Conservation (phyloP, 2,888 invertebrate genomes). For the Allacma fusca region DNA sequence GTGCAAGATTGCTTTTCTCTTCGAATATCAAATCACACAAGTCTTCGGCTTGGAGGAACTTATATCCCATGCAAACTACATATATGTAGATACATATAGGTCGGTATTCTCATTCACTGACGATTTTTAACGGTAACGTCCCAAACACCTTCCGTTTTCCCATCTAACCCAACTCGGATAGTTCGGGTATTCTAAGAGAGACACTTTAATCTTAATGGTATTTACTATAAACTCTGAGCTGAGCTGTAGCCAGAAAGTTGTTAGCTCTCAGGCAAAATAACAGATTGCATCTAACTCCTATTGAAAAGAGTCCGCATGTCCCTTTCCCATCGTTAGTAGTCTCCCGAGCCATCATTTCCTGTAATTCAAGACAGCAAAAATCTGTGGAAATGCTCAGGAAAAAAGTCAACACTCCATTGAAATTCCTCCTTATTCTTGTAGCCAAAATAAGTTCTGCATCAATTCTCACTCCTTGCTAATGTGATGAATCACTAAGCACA, state of each 20-base stretch:
- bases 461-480: neutral
- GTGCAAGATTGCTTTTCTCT: neutral
- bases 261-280: neutral
- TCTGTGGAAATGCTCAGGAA: neutral
- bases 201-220: too few species aligned
- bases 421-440: neutral
- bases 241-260: neutral
- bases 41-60: too few species aligned
- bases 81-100: too few species aligned
- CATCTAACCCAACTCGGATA: neutral
- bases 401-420: neutral
- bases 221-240: too few species aligned
- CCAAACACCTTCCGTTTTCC: conserved; percentile 6
- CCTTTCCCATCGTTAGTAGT: conserved; percentile 2
- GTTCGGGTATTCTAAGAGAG: too few species aligned
- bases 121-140: too few species aligned
- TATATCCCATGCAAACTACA: too few species aligned
- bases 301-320: neutral
- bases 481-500: neutral
- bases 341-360: conserved; percentile 1
- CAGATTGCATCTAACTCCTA: neutral
- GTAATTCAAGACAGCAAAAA: neutral
- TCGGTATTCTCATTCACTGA: too few species aligned
- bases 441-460: neutral
- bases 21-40: neutral